Percentiles rank a stretch among this genome's conserved stretches.
phyloP scores from a whole-genome alignment of 2,888 invertebrate genomes.

The Drosophila lacicola region DNA sequence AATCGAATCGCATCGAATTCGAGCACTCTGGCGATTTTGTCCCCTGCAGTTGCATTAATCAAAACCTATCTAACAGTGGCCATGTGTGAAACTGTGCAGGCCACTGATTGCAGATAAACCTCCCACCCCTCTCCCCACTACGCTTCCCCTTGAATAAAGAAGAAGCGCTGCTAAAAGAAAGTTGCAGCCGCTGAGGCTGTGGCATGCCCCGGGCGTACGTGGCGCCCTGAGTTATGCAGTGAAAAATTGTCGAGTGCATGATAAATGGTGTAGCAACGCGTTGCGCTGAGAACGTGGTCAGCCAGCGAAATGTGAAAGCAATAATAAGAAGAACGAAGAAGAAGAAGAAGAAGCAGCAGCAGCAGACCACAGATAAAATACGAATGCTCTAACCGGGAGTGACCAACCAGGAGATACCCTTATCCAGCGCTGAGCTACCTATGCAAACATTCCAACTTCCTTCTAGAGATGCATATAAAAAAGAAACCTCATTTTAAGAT shows the following conservation, averaged over 20 bases:
- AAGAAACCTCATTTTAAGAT: too few relatives aligned
- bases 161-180: constrained; percentile 10
- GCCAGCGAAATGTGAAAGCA: constrained; percentile 53
- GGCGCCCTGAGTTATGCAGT: constrained; percentile 75
- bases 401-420: too few relatives aligned
- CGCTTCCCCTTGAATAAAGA: background rate
- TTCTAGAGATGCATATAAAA: too few relatives aligned
- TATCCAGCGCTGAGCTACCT: too few relatives aligned
- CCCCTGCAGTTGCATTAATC: constrained; percentile 67
- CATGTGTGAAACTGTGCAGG: constrained; percentile 72
- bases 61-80: constrained; percentile 67
- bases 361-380: constrained; percentile 11
- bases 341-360: constrained; percentile 9
- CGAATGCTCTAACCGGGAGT: too few relatives aligned
- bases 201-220: constrained; percentile 42
- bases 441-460: too few relatives aligned
- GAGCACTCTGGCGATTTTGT: background rate
- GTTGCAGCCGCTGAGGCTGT: constrained; percentile 14
- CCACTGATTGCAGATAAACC: constrained; percentile 69
- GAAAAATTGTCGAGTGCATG: constrained; percentile 71
- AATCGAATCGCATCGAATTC: background rate
- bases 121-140: background rate
- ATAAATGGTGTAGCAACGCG: constrained; percentile 57
- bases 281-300: constrained; percentile 66
- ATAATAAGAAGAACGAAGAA: constrained; percentile 53